Evolutionary conservation across 2,888 invertebrate genomes (phyloP), one percentile per base, ranked within the genome.

Genomic region (Miltochrista miniata): DNA sequence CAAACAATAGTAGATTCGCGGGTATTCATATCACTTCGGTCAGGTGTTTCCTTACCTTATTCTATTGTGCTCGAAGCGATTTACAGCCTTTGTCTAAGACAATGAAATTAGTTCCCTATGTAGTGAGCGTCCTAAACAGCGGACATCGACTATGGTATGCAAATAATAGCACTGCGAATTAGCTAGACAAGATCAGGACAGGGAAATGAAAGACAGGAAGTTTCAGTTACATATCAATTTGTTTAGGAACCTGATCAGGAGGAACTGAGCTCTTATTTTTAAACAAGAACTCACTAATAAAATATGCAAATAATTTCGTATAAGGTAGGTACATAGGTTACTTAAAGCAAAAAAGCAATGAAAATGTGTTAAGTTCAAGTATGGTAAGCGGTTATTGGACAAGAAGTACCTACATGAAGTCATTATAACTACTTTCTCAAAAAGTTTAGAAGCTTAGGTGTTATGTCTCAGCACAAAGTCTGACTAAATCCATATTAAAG

Each of bases 131-230:
- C 45, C 52, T 51, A 58, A 60, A 54, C 55, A 66, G 55, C 37
- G 55, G 60, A 56, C 61, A 61, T 61, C 50, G 63, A n/a, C n/a
- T 52, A 63, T 54, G 48, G 57, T 12, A 43, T 34, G 18, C 58
- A 64, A 61, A 66, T 67, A 66, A 65, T 65, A 55, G 55, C 29
- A 41, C 44, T 50, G 50, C 41, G 42, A 46, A 51, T 45, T 45
- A 50, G 45, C 45, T 31, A 50, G 50, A 40, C 50, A 38, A 12
- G 11, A 10, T 0, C 15, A 15, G 18, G 36, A 33, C 36, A 15
- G 45, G 35, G 35, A 41, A n/a, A n/a, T n/a, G 35, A 50, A 45
- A 18, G 5, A 35, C 13, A 12, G 13, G 11, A 24, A 50, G 18
- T 45, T 45, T 35, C 9, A 33, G 18, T 36, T 2, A 48, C 33